Evolutionary conservation across 1,140 invertebrate species (phyloP), one percentile per base, ranked within the genome.

Genomic region (Sarcophaga bullata): DNA sequence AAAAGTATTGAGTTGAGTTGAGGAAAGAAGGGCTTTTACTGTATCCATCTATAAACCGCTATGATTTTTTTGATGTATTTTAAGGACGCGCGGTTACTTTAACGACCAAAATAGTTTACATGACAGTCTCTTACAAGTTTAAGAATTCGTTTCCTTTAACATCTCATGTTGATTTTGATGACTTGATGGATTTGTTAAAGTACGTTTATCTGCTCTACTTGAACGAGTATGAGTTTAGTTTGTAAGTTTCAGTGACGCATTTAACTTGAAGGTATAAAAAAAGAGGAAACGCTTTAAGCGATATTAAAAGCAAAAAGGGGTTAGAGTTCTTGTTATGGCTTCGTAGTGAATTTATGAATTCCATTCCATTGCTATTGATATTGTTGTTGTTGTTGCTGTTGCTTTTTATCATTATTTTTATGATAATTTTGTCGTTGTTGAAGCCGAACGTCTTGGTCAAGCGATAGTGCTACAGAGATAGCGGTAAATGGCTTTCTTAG

Each of bases 351-450:
- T 68, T 68, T 68, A 68, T 68, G 62, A 68, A 68, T 68, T 68
- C 8, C 1, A 19, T 68, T n/a, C 8, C 10, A 7, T 68, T 25
- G 17, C 19, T 7, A 8, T 6, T 15, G 15, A 15, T 15, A 75
- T 15, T 73, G 13, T 73, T 15, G n/a, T 48, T 48, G 37, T 48
- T 76, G 9, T 11, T 49, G 11, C n/a, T 48, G 6, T 11, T 75
- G n/a, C 37, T 48, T 78, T 48, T 78, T 78, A 78, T 78, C 75
- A 78, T 78, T 52, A 50, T 78, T 48, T 78, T 50, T 78, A 78
- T 78, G 75, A 78, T 78, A 78, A 78, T 78, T 78, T 78, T 78
- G 75, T 78, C 75, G 75, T 78, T 50, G 75, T 78, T 78, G 75
- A 78, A 50, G 75, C 75, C 48, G 75, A 78, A 78, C 75, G 75